Evolutionary conservation across 2,888 invertebrate species (phyloP).

Genomic region (Rhyacophila evoluta): DNA sequence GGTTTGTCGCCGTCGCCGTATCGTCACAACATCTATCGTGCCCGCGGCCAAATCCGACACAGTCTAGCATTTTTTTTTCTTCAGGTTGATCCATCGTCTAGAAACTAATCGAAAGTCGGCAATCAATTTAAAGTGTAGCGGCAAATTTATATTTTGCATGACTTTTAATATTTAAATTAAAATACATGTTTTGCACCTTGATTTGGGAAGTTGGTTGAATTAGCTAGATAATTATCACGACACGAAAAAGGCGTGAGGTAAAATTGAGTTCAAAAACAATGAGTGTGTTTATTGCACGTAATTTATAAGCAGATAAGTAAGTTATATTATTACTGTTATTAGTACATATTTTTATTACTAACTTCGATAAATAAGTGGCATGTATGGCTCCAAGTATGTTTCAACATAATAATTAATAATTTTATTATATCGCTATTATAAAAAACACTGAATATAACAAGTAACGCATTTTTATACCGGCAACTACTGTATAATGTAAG

Average conservation of each 20-base stretch:
- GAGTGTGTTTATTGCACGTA: not conserved
- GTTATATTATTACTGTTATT: conserved; percentile 9
- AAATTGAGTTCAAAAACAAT: not conserved
- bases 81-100: no score
- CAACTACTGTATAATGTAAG: no score
- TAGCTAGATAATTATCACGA: not conserved
- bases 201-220: not conserved
- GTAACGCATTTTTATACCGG: no score
- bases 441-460: no score
- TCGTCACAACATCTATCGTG: no score
- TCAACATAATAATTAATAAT: no score
- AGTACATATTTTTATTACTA: not conserved
- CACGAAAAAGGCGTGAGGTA: conserved; percentile 14
- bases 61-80: no score
- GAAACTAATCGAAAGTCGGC: no score
- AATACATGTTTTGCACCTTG: not conserved
- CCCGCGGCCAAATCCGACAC: no score
- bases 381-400: no score
- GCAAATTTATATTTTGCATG: not conserved
- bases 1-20: no score
- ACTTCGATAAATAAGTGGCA: not conserved
- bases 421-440: no score
- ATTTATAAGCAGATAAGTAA: not conserved
- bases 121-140: not conserved
- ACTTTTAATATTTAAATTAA: not conserved